Evolutionary conservation across 1,140 invertebrate genomes (phyloP).

Genomic region (Argopecten irradians): DNA sequence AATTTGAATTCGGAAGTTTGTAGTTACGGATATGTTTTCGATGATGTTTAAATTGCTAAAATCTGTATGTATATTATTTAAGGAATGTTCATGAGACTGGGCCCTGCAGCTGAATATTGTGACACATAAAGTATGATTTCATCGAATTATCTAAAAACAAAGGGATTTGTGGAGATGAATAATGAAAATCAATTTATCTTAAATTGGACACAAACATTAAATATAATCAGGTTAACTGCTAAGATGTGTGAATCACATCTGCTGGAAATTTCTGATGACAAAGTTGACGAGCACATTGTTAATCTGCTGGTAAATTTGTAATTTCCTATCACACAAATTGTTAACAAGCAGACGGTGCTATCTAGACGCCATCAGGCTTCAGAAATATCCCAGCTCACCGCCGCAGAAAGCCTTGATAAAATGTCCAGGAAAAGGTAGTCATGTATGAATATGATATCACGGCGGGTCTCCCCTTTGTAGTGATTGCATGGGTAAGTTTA

Average conservation of each 20-base stretch:
- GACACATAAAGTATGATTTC: neutral
- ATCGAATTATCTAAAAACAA: neutral
- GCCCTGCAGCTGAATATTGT: too few species aligned
- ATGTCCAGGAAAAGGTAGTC: neutral
- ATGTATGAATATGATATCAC: neutral
- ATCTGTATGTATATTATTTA: too few species aligned
- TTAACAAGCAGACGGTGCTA: neutral
- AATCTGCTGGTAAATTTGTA: neutral
- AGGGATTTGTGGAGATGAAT: neutral
- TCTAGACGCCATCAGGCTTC: neutral
- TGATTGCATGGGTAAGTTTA: neutral
- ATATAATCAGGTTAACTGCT: neutral
- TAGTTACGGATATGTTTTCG: too few species aligned
- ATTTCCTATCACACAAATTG: neutral
- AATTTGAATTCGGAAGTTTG: too few species aligned
- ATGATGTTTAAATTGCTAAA: too few species aligned
- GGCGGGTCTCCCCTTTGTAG: neutral
- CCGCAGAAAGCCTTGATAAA: neutral
- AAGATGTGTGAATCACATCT: neutral
- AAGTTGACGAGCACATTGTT: neutral
- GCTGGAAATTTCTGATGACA: neutral
- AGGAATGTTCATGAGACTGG: too few species aligned
- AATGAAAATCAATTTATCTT: neutral
- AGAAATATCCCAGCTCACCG: neutral
- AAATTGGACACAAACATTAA: neutral